Percentiles rank a stretch among this genome's conserved stretches.
Evolutionary conservation across 2,888 invertebrate genomes (phyloP).

Genomic region (Rambutsinella grinnellia): DNA sequence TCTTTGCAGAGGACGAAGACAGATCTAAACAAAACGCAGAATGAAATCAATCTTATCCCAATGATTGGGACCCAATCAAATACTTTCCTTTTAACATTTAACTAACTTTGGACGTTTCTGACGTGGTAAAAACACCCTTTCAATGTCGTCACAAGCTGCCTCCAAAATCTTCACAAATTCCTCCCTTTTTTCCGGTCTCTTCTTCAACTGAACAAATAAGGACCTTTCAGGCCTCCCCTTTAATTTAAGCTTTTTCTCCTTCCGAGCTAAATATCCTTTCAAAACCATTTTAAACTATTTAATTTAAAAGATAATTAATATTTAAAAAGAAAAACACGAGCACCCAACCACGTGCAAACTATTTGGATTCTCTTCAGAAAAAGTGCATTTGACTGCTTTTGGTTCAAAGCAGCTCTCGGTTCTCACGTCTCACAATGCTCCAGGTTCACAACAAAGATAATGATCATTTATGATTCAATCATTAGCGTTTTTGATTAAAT

Average conservation of each 20-base stretch:
- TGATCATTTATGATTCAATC: no score
- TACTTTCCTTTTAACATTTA: neutral
- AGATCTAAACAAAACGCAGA: conserved; percentile 17
- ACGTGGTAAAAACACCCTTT: conserved; percentile 36
- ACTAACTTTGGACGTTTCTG: conserved; percentile 31
- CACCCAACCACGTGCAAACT: no score
- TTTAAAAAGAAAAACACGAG: neutral
- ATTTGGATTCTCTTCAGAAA: no score
- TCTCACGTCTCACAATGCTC: no score
- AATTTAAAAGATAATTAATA: neutral
- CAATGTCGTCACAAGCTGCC: conserved; percentile 20
- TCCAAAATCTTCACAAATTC: conserved; percentile 15
- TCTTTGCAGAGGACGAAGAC: conserved; percentile 38
- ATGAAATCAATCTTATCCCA: neutral
- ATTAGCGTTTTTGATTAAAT: no score
- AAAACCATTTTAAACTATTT: conserved; percentile 6
- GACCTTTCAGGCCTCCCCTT: conserved; percentile 19
- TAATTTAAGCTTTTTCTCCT: conserved; percentile 13
- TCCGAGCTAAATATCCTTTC: conserved; percentile 4
- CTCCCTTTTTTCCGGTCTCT: conserved; percentile 12
- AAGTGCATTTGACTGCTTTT: no score
- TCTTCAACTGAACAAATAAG: conserved; percentile 22
- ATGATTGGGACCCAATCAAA: neutral
- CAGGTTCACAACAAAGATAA: no score
- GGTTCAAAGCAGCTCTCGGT: no score